Evolutionary conservation across 1,140 invertebrate species (phyloP).

Genomic region (Drosophila malerkotliana): DNA sequence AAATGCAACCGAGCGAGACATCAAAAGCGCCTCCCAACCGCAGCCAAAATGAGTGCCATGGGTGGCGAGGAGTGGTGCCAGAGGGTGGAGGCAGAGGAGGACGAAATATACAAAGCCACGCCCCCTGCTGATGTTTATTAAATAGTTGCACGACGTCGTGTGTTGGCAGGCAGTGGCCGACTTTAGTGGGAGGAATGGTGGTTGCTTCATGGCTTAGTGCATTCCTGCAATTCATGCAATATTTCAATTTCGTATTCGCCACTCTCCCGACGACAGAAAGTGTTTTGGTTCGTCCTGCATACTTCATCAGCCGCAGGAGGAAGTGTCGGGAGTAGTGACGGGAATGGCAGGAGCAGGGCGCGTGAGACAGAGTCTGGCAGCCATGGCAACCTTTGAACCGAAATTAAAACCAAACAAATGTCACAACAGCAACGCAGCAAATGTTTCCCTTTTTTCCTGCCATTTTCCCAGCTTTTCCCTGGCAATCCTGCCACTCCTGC

Average conservation of each 20-base stretch:
- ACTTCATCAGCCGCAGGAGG: constrained; percentile 32
- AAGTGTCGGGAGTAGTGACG: constrained; percentile 4
- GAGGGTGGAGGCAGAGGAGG: not conserved
- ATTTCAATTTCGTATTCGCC: constrained; percentile 66
- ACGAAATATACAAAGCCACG: not conserved
- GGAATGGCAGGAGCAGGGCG: constrained; percentile 1
- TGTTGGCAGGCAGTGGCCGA: constrained; percentile 24
- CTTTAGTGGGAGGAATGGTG: constrained; percentile 7
- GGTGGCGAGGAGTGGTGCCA: not conserved
- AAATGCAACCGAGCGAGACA: constrained; percentile 73
- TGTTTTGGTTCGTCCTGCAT: constrained; percentile 31
- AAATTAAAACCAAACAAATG: constrained; percentile 82
- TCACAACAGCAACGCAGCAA: constrained; percentile 52
- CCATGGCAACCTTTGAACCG: constrained; percentile 73
- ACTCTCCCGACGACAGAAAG: constrained; percentile 41
- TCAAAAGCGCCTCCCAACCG: constrained; percentile 54
- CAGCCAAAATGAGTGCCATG: constrained; percentile 35
- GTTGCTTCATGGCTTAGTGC: constrained; percentile 47
- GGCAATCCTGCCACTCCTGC: not conserved
- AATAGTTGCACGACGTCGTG: constrained; percentile 63
- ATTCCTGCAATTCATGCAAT: constrained; percentile 73
- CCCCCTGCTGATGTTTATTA: constrained; percentile 68
- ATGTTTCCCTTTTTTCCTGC: constrained; percentile 31
- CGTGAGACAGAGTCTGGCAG: constrained; percentile 14
- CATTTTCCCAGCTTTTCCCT: not conserved